Evolutionary conservation across 2,888 invertebrate species (phyloP).

Genomic region (Apomyelois bistriatella): DNA sequence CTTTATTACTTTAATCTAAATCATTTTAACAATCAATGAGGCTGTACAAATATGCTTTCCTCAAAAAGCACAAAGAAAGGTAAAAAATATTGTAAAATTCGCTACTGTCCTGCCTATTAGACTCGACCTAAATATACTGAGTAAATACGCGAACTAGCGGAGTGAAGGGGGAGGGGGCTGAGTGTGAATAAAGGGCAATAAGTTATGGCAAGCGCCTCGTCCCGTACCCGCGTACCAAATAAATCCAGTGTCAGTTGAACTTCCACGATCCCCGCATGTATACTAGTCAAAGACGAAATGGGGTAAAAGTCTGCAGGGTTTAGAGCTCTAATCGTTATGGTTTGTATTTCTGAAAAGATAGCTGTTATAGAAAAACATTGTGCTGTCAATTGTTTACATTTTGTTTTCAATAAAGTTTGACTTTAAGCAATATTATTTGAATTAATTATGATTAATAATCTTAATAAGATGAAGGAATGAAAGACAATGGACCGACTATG

Average conservation of each 20-base stretch:
- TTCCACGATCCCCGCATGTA: not conserved
- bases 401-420: not conserved
- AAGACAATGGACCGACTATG: too few species aligned
- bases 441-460: too few species aligned
- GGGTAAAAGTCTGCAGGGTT: not conserved
- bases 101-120: not conserved
- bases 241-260: not conserved
- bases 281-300: not conserved
- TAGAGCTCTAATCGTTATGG: not conserved
- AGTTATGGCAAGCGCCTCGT: slow-evolving; percentile 4
- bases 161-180: not conserved
- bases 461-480: too few species aligned
- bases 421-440: not conserved
- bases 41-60: too few species aligned
- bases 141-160: not conserved
- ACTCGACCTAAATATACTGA: not conserved
- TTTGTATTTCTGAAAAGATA: not conserved
- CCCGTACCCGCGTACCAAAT: not conserved
- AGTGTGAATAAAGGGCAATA: slow-evolving; percentile 7
- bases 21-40: too few species aligned
- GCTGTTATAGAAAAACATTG: slow-evolving; percentile 1
- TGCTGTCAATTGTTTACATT: slow-evolving; percentile 1
- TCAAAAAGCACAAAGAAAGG: too few species aligned
- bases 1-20: too few species aligned
- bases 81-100: too few species aligned